Percentiles rank a stretch among this genome's conserved stretches.
phyloP scores from a whole-genome alignment of 92 coral and sea anemone genomes.

The Actinernus sp. region DNA sequence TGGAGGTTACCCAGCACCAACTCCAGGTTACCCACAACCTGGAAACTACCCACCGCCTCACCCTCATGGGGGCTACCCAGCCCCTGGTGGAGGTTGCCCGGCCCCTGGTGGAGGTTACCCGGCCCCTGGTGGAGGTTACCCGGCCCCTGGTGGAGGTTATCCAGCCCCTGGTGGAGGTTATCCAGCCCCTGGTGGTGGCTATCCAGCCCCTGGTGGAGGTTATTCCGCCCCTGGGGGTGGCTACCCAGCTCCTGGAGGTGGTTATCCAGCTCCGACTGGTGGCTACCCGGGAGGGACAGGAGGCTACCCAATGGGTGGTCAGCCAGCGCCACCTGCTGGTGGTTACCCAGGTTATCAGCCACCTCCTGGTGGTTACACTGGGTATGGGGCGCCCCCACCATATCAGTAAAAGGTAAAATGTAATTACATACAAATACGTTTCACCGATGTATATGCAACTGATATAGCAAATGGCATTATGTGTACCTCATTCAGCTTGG shows the following conservation, averaged over 20 bases:
- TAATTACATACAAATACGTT: too few relatives aligned
- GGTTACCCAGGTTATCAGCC: constrained; percentile 36
- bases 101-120: constrained; percentile 9
- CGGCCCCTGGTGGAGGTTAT: constrained; percentile 6
- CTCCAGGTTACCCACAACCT: constrained; percentile 27
- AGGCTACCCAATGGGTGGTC: constrained; percentile 17
- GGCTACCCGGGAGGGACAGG: constrained; percentile 31
- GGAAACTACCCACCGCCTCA: constrained; percentile 8
- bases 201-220: constrained; percentile 11
- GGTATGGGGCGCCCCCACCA: constrained; percentile 8
- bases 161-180: constrained; percentile 4
- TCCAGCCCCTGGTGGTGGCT: constrained; percentile 9
- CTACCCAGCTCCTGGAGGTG: constrained; percentile 9
- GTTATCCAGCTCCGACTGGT: not conserved
- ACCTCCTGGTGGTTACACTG: constrained; percentile 14
- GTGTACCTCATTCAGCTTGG: too few relatives aligned
- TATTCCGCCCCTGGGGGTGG: not conserved
- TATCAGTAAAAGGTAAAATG: too few relatives aligned
- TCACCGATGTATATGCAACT: too few relatives aligned
- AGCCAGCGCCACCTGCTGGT: constrained; percentile 36
- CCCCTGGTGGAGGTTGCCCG: not conserved
- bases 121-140: constrained; percentile 5
- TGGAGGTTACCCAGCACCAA: constrained; percentile 42
- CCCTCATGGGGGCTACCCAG: constrained; percentile 3
- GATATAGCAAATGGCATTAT: too few relatives aligned